Base-by-base conservation (phyloP, 2,113 vertebrate species). In the Embiotoca jacksoni region DNA sequence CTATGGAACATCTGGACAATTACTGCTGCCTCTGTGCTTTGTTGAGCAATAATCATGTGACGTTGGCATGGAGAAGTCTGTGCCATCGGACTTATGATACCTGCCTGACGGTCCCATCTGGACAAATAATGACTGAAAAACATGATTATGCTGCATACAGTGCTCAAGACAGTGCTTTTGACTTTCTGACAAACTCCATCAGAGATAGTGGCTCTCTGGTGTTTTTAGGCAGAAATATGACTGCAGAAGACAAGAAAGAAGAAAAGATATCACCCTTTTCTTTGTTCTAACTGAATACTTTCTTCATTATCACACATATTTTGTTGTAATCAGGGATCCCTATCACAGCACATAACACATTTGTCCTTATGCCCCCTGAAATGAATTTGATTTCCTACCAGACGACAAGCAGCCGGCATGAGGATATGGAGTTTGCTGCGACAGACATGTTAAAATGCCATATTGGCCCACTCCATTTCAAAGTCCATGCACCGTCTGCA, bases 1-100 rank as follows among this genome's bases (percentile, higher is more conserved):
- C 66, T 68, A 56, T 52, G 59, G 77, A 89, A 81, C 87, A 91
- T 91, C 88, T 92, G 92, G 82, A 83, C 70, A 75, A 84, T 90
- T 90, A 82, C 55, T 63, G 57, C 72, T 23, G 23, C 63, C 80
- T 75, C 32, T 39, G 9, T 44, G 79, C 62, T 75, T 88, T 82
- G 68, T 82, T 69, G 74, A 83, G 81, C 66, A 64, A 80, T 61
- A 87, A 58, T 80, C 71, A 71, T 71, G 84, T 55, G 63, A 89
- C 81, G 75, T 55, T 86, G 80, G 66, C 79, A 79, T 31, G 0
- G 39, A 64, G 69, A 41, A 13, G 55, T 59, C 69, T 7, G 33
- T 71, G 83, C 80, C 85, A 87, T 75, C 75, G 72, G 70, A 82
- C 67, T 84, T 75, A 58, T 62, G 72, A 52, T 60, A 1, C 56